Conservation (phyloP, 2,888 invertebrate species). For the Drosophila prostipennis region DNA sequence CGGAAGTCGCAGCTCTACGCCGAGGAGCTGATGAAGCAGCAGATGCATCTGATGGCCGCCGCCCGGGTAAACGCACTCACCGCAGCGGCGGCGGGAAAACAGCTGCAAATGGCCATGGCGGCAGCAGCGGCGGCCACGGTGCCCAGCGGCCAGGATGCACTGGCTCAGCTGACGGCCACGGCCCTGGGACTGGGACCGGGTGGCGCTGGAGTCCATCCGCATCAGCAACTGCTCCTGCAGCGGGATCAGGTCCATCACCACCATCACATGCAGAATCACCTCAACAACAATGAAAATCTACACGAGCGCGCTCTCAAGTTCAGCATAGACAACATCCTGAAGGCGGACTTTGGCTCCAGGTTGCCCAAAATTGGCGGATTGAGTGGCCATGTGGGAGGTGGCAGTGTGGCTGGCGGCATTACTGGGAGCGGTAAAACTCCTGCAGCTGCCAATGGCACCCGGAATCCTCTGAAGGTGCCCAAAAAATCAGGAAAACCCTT, state of each 20-base stretch:
- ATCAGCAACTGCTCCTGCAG: slow-evolving; percentile 76
- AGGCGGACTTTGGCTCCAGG: slow-evolving; percentile 90
- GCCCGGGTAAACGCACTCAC: slow-evolving; percentile 83
- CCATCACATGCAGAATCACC: slow-evolving; percentile 60
- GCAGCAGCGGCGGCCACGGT: slow-evolving; percentile 47
- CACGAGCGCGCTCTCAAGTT: slow-evolving; percentile 89
- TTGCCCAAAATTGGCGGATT: slow-evolving; percentile 41
- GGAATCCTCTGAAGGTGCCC: slow-evolving; percentile 47
- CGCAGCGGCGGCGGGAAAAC: slow-evolving; percentile 83
- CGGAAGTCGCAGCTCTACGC: slow-evolving; percentile 84
- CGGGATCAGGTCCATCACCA: slow-evolving; percentile 47
- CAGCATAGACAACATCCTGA: slow-evolving; percentile 93
- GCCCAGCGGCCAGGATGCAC: slow-evolving; percentile 64
- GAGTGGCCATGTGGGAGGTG: slow-evolving; percentile 20
- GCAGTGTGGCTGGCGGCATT: slow-evolving; percentile 5
- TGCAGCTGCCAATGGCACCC: slow-evolving; percentile 17
- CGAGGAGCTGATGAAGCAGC: slow-evolving; percentile 84
- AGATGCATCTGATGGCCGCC: slow-evolving; percentile 84
- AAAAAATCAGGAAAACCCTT: slow-evolving; percentile 58
- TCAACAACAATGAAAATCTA: slow-evolving; percentile 80
- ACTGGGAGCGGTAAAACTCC: slow-evolving; percentile 17
- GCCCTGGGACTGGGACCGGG: slow-evolving; percentile 67
- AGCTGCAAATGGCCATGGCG: slow-evolving; percentile 77
- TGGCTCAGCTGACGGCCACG: slow-evolving; percentile 82
- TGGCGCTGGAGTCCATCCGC: slow-evolving; percentile 71